Conservation (phyloP, 2,888 invertebrate genomes). For the Rhingia rostrata region DNA sequence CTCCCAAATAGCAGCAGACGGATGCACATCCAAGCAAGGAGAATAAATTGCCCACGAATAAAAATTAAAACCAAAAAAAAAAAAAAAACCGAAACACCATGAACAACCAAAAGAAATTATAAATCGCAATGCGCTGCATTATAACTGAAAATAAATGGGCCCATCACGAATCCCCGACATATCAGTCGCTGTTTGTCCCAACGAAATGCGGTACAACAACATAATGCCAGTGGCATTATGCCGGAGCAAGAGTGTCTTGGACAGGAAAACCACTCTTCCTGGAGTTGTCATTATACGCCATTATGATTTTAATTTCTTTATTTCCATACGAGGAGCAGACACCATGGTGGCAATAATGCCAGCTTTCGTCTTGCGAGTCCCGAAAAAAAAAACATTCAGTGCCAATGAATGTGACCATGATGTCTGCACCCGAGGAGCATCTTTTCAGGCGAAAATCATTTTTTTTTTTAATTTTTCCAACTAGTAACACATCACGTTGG, state of each 20-base stretch:
- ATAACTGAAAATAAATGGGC: slow-evolving; percentile 45
- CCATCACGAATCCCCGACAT: slow-evolving; percentile 26
- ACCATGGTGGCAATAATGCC: not conserved
- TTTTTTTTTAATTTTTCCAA: slow-evolving; percentile 1
- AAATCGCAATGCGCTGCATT: slow-evolving; percentile 2
- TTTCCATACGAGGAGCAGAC: slow-evolving; percentile 42
- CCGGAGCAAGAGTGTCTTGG: not conserved
- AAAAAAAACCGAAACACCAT: not conserved
- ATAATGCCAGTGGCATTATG: slow-evolving; percentile 22
- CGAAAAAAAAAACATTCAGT: not conserved
- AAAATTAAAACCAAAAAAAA: not conserved
- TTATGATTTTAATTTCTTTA: slow-evolving; percentile 64
- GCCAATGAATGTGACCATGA: slow-evolving; percentile 10
- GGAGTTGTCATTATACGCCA: slow-evolving; percentile 47
- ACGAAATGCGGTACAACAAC: slow-evolving; percentile 7
- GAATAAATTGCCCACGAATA: not conserved
- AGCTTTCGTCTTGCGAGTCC: not conserved
- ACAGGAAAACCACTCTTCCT: slow-evolving; percentile 38
- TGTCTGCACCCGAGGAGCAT: slow-evolving; percentile 5
- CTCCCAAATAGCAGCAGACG: slow-evolving; percentile 1
- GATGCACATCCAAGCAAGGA: not conserved
- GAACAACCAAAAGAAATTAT: slow-evolving; percentile 12
- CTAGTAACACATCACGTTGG: slow-evolving; percentile 10
- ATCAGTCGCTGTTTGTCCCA: slow-evolving; percentile 19
- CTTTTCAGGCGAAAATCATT: slow-evolving; percentile 5